These are phyloP conservation scores for Heliothis subflexa DNA, from an alignment of 1,140 invertebrate species.

Conservation along the genomic window DNA sequence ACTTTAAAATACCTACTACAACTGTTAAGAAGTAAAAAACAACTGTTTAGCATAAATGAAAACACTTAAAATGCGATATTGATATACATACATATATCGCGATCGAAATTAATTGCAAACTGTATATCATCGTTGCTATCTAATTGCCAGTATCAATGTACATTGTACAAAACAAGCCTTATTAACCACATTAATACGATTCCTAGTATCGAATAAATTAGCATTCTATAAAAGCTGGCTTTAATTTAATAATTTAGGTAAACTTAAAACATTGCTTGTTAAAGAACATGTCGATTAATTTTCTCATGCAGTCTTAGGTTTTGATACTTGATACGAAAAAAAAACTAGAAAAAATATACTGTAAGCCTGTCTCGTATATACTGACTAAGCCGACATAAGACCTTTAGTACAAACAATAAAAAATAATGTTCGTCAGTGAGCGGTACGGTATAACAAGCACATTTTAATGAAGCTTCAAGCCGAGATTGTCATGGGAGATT, in stretches of 20 bases:
- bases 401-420: constrained; percentile 4
- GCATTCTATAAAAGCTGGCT: not conserved
- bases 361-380: not conserved
- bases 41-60: too few species aligned
- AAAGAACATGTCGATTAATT: not conserved
- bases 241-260: constrained; percentile 8
- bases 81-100: too few species aligned
- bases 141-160: not conserved
- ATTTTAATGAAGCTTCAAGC: constrained; percentile 14
- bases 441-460: constrained; percentile 10
- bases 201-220: constrained; percentile 20
- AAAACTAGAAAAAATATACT: not conserved
- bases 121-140: not conserved
- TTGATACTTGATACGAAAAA: too few species aligned
- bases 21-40: too few species aligned
- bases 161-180: not conserved
- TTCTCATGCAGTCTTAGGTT: not conserved
- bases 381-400: constrained; percentile 7
- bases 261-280: too few species aligned
- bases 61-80: too few species aligned
- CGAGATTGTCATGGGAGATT: not conserved
- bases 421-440: not conserved
- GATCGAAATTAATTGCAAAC: too few species aligned
- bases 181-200: not conserved
- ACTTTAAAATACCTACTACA: too few species aligned